phyloP scores from a whole-genome alignment of 2,888 invertebrate genomes.

The Caradrina kadenii region DNA sequence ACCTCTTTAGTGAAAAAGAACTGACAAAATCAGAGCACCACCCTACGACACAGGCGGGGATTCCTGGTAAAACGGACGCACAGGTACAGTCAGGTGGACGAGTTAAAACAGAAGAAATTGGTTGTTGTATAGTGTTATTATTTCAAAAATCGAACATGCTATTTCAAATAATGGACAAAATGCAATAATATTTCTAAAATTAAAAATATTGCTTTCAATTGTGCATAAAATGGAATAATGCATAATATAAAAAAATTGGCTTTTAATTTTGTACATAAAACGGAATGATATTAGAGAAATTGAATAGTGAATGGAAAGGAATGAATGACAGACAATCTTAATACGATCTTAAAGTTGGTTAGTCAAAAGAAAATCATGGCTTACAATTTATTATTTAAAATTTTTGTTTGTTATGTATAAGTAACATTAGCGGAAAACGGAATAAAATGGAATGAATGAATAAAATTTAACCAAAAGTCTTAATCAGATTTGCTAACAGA shows the following conservation, averaged over 20 bases:
- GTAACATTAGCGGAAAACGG: no score
- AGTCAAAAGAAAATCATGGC: no score
- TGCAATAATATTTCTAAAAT: neutral
- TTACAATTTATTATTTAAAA: no score
- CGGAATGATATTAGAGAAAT: neutral
- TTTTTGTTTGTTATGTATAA: no score
- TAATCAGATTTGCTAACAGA: neutral
- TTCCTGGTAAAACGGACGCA: conserved; percentile 67
- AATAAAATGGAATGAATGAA: no score
- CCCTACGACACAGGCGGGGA: conserved; percentile 67
- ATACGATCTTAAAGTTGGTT: no score
- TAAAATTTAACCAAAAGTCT: no score
- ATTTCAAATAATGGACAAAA: neutral
- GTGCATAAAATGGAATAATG: neutral
- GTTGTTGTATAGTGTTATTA: neutral
- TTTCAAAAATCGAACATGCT: neutral
- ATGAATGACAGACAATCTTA: no score
- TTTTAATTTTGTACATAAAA: neutral
- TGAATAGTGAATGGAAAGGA: no score
- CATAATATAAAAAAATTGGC: neutral
- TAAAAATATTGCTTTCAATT: neutral
- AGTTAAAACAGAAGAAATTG: neutral
- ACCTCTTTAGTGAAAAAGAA: conserved; percentile 81
- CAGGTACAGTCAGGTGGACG: conserved; percentile 61
- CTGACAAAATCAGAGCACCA: conserved; percentile 73